These are phyloP conservation scores for Cheumatopsyche charites DNA, from an alignment of 1,140 invertebrate species.

Conservation along the genomic window DNA sequence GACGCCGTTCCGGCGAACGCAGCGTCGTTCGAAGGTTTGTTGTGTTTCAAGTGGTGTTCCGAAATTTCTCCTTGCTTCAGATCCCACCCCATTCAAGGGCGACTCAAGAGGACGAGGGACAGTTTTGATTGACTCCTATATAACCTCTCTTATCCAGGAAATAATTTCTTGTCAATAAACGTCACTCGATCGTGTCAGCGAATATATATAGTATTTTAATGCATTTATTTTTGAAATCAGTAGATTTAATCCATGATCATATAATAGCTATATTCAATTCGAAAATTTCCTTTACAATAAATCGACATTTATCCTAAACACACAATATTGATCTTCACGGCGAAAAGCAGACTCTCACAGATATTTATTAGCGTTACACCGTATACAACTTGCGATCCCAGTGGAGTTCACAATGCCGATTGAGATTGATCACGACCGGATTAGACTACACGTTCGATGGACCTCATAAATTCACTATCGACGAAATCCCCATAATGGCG, in stretches of 20 bases:
- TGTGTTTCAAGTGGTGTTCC: constrained; percentile 19
- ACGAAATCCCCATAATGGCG: constrained; percentile 12
- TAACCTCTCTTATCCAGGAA: constrained; percentile 14
- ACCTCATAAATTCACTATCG: constrained; percentile 31
- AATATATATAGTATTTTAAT: not conserved
- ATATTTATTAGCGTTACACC: constrained; percentile 19
- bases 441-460: constrained; percentile 10
- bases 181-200: not conserved
- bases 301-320: too few relatives aligned
- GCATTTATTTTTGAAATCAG: too few relatives aligned
- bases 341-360: too few relatives aligned
- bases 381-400: constrained; percentile 19
- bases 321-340: too few relatives aligned
- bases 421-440: constrained; percentile 31
- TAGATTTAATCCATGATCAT: too few relatives aligned
- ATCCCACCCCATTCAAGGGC: not conserved
- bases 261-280: too few relatives aligned
- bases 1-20: not conserved
- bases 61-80: not conserved
- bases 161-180: constrained; percentile 26
- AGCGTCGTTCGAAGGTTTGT: constrained; percentile 7
- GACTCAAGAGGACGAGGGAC: constrained; percentile 18
- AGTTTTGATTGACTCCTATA: constrained; percentile 24
- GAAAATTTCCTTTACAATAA: too few relatives aligned
- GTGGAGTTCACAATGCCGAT: constrained; percentile 10